Base-by-base conservation (phyloP, 1,140 invertebrate species). In the Lepidurus couesii region DNA sequence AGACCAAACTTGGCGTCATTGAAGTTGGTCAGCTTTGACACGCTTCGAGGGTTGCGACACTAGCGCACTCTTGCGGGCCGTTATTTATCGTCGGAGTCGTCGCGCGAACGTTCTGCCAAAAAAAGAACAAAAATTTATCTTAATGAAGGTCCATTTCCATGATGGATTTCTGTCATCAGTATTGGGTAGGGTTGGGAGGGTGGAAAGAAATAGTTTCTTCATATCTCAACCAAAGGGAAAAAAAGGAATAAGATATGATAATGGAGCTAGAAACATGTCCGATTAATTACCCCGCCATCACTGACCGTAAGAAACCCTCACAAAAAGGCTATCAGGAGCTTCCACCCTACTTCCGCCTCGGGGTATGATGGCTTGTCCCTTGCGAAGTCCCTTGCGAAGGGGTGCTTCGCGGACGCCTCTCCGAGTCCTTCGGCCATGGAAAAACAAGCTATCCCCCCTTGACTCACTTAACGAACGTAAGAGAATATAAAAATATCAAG, bases 261-360 rank as follows among this genome's bases (percentile, higher is more conserved):
- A 65, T 65, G 13, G n/a, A 13, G 53, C 53, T 65, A n/a, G 53
- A 65, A 65, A 65, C n/a, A n/a, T 65, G 53, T 65, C 53, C 53
- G 53, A 65, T 65, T 65, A 65, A 65, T 65, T 65, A 65, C 53
- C 53, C 34, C 53, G 13, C 0, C 53, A 0, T 65, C 53, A 65
- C 53, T 65, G 53, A 65, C 53, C 53, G 53, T 65, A 65, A 65
- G 53, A 65, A 65, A 21, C 16, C 21, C 53, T 16, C n/a, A 65
- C 53, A 65, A 65, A 65, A 65, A 65, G 53, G 53, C 53, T 65
- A 65, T 65, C 53, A 65, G 53, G 11, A 65, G 47, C 47, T 65
- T 65, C 53, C 53, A 65, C 53, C 53, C 53, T 65, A 16, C 53
- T 21, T 1, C 53, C 53, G 53, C 53, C 53, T 9, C 6, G 13